Evolutionary conservation across 2,888 invertebrate genomes (phyloP), one percentile per base, ranked within the genome.

Genomic region (Heliconius ismenius): DNA sequence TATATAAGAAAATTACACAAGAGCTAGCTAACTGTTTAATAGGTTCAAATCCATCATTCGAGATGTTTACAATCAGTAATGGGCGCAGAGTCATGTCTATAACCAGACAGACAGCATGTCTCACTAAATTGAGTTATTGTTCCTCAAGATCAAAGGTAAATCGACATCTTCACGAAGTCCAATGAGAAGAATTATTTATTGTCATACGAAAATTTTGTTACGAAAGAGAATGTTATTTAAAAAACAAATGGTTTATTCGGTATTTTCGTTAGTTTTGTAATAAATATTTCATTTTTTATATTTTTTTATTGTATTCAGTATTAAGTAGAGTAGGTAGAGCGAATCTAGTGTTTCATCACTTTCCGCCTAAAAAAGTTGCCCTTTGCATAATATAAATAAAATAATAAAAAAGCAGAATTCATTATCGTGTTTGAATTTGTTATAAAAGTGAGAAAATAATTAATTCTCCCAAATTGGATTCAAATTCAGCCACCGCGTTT

Each of bases 31-130:
- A 43, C 21, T 21, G 65, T 65, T 65, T 64, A 64, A 74, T 64
- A 64, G 28, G 15, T 32, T n/a, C 3, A 49, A 64, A 49, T n/a
- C 54, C n/a, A 70, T 58, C 54, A 58, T 54, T 54, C 54, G 54
- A n/a, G 54, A 58, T 58, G 69, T 70, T 70, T 70, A 58, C 54
- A 70, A n/a, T 54, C 69, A 21, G 28, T 70, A 70, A 70, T 70
- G 54, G 32, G 39, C 32, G 49, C 68, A 70, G n/a, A 54, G 49
- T 54, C 54, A 54, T 32, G 32, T 58, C 69, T 32, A 54, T 70
- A 49, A 32, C 49, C 9, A 70, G 54, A 54, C 69, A 69, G 54
- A 69, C 69, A 69, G 54, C n/a, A 39, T 54, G 69, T 58, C 69
- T 54, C 32, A 54, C 32, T 54, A 32, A 28, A 70, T 69, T 49